Conservation (phyloP, 2,797 vertebrate species). For the Xiphophorus birchmanni region DNA sequence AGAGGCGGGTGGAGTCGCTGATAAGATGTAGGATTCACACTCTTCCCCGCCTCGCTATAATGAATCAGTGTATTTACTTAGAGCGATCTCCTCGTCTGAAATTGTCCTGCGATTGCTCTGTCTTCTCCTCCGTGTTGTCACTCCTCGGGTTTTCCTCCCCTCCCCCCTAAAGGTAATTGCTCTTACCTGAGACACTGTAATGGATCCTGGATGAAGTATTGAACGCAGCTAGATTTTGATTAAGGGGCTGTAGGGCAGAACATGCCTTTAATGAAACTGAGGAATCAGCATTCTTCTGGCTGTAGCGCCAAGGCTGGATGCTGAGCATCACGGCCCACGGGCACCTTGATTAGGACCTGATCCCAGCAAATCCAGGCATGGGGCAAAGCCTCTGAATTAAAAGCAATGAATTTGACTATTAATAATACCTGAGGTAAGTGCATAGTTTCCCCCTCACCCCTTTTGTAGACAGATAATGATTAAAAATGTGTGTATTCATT, state of each 20-base stretch:
- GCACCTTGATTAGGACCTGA: conserved; percentile 71
- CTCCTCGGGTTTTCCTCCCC: conserved; percentile 4
- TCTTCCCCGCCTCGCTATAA: conserved; percentile 55
- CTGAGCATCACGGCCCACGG: conserved; percentile 36
- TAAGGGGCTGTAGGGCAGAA: conserved; percentile 83
- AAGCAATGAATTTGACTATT: conserved; percentile 65
- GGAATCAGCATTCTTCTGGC: conserved; percentile 79
- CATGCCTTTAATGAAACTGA: conserved; percentile 83
- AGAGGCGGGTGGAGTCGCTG: conserved; percentile 41
- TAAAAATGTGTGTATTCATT: conserved; percentile 60
- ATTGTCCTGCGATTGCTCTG: conserved; percentile 58
- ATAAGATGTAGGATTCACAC: conserved; percentile 70
- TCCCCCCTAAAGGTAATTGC: conserved; percentile 80
- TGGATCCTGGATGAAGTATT: conserved; percentile 89
- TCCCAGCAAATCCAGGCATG: conserved; percentile 59
- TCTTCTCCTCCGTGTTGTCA: conserved; percentile 43
- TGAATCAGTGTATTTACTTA: conserved; percentile 81
- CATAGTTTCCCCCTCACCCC: conserved; percentile 18
- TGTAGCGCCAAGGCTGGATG: conserved; percentile 39
- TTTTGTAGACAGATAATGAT: conserved; percentile 61
- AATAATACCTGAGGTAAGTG: conserved; percentile 55
- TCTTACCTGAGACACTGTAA: conserved; percentile 83
- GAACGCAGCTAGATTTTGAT: conserved; percentile 86
- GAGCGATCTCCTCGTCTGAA: conserved; percentile 67
- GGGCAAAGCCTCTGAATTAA: conserved; percentile 64